Conservation (phyloP, 2,113 vertebrate species). For the Leuciscus idus region DNA sequence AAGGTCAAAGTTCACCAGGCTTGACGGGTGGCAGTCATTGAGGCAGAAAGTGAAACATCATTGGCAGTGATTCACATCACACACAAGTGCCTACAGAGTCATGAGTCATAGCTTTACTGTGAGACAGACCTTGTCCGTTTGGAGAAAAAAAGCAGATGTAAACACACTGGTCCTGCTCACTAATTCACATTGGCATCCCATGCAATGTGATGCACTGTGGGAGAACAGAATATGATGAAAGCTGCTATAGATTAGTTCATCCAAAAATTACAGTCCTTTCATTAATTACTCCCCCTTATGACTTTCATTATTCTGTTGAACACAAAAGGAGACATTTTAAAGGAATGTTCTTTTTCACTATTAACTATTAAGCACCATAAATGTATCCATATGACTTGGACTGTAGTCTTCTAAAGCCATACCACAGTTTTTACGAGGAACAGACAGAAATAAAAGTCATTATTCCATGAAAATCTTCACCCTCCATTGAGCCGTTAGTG, state of each 20-base stretch:
- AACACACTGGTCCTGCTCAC: not conserved
- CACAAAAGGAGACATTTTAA: not conserved
- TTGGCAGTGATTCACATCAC: conserved; percentile 37
- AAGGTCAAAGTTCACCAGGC: conserved; percentile 41
- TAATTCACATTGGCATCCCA: conserved; percentile 10
- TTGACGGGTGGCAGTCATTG: conserved; percentile 12
- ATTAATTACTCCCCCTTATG: not conserved
- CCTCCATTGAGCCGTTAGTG: not conserved
- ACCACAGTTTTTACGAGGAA: not conserved
- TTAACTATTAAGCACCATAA: not conserved
- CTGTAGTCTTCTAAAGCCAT: not conserved
- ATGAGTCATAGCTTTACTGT: conserved; percentile 46
- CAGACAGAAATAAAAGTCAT: not conserved
- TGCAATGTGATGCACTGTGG: not conserved
- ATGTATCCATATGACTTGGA: not conserved
- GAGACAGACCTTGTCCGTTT: conserved; percentile 13
- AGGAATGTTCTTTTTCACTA: not conserved
- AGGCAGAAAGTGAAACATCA: conserved; percentile 39
- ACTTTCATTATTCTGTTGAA: not conserved
- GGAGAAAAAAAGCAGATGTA: conserved; percentile 16
- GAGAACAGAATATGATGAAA: not conserved
- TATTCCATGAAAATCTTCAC: not conserved
- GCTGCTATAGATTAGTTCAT: not conserved
- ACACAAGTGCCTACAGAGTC: conserved; percentile 53
- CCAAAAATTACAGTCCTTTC: not conserved